Evolutionary conservation across 2,888 invertebrate genomes (phyloP), one percentile per base, ranked within the genome.

Genomic region (Leptinotarsa juncta): DNA sequence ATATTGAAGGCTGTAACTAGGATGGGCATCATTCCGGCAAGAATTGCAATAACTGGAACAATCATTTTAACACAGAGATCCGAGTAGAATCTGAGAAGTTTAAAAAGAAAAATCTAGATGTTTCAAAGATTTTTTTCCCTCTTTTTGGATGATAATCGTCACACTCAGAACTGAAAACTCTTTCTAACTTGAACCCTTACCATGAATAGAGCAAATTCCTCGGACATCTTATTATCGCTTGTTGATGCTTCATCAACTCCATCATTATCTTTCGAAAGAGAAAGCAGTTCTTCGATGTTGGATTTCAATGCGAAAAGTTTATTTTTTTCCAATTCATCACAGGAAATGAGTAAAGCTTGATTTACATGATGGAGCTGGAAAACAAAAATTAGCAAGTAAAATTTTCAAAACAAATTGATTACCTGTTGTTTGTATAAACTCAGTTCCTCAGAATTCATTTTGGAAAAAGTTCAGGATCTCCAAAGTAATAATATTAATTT

Each of bases 151-250:
- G 42, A 42, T 42, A 42, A 12, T 42, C 42, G 12, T 42, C 42
- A 12, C 42, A 42, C 42, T 42, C 10, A 42, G 42, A 42, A 42
- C 2, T 10, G 42, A 42, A 42, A 42, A 42, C 42, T 42, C 42
- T 42, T 42, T 42, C 42, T 42, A 42, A 42, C 10, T 10, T 10
- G 42, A 42, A 42, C 42, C 42, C 32, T 72, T 88, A 92, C 93
- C 92, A 93, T 92, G 84, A 94, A 93, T 78, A 92, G 87, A 66
- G 91, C 91, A 89, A 93, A 94, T 88, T 94, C 93, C 84, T 89
- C 88, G 57, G n/a, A 15, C 32, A 55, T 88, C 89, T 72, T 15
- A 55, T 50, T 90, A 32, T 71, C 32, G 50, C 77, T 72, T 7
- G 67, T 71, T n/a, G 70, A 70, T 62, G 66, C 67, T 53, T 73